These are phyloP conservation scores for Mus spretus DNA, from an alignment of 2,797 vertebrate genomes.

Conservation along the genomic window DNA sequence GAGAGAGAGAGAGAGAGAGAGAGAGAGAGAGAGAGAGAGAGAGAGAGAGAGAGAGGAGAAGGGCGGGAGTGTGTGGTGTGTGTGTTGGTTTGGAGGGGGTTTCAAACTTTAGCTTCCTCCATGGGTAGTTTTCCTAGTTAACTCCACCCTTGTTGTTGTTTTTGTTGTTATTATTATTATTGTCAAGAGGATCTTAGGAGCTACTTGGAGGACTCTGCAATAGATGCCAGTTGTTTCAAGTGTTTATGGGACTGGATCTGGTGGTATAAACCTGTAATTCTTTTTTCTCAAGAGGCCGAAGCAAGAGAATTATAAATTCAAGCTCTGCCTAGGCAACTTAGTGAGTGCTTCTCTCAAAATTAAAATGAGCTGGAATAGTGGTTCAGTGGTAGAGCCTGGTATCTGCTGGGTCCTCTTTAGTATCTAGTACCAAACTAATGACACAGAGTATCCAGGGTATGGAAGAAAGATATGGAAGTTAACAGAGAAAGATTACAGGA, in stretches of 20 bases:
- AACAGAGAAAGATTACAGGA: constrained; percentile 64
- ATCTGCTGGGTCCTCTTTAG: neutral
- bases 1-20: too few relatives aligned
- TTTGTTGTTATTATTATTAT: neutral
- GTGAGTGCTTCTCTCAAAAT: neutral
- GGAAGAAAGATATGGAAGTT: constrained; percentile 46
- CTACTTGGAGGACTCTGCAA: constrained; percentile 19
- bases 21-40: too few relatives aligned
- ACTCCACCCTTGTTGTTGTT: neutral
- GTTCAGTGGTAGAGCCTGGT: neutral
- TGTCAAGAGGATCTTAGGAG: constrained; percentile 36
- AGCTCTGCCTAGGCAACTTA: neutral
- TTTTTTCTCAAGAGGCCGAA: neutral
- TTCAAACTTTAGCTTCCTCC: constrained; percentile 7
- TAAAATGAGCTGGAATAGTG: neutral
- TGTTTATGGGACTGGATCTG: neutral
- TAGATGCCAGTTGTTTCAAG: constrained; percentile 15
- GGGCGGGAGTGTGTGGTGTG: too few relatives aligned
- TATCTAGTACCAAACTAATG: neutral
- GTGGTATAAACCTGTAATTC: neutral
- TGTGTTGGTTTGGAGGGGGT: neutral
- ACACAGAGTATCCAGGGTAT: constrained; percentile 11
- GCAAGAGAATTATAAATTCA: neutral
- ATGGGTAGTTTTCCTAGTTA: constrained; percentile 29
- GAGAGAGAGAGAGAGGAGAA: neutral